These are phyloP conservation scores for Pantherophis vulpinus DNA, from an alignment of 2,797 vertebrate genomes.

Conservation along the genomic window DNA sequence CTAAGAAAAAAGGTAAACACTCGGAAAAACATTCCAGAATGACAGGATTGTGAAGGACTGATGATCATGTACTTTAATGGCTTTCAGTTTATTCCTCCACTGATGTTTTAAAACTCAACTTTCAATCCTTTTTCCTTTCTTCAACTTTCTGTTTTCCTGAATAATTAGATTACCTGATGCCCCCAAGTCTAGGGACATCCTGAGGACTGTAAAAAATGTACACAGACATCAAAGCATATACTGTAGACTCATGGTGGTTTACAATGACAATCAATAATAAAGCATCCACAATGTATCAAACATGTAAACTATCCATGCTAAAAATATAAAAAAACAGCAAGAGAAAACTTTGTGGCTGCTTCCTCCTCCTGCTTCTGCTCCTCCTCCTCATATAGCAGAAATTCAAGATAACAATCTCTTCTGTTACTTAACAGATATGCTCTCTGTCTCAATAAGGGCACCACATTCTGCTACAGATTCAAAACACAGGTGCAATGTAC, in stretches of 20 bases:
- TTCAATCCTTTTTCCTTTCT: not conserved
- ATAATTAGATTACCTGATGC: not conserved
- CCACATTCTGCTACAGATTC: not conserved
- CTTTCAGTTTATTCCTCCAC: not conserved
- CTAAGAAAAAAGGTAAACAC: constrained; percentile 20
- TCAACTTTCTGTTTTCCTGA: not conserved
- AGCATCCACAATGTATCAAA: not conserved
- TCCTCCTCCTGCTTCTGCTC: not conserved
- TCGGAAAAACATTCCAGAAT: constrained; percentile 2
- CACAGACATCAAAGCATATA: not conserved
- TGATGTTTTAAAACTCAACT: not conserved
- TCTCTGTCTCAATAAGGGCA: not conserved
- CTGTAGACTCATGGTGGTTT: not conserved
- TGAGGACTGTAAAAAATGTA: not conserved
- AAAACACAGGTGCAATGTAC: not conserved
- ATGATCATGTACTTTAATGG: not conserved
- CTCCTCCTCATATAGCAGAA: not conserved
- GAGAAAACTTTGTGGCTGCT: not conserved
- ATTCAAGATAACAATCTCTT: not conserved
- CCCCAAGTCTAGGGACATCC: not conserved
- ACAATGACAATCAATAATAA: not conserved
- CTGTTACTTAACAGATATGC: not conserved
- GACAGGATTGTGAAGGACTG: not conserved
- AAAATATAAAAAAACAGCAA: not conserved
- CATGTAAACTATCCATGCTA: not conserved